These are phyloP conservation scores for Menura novaehollandiae DNA, from an alignment of 2,113 vertebrate species.

Conservation along the genomic window DNA sequence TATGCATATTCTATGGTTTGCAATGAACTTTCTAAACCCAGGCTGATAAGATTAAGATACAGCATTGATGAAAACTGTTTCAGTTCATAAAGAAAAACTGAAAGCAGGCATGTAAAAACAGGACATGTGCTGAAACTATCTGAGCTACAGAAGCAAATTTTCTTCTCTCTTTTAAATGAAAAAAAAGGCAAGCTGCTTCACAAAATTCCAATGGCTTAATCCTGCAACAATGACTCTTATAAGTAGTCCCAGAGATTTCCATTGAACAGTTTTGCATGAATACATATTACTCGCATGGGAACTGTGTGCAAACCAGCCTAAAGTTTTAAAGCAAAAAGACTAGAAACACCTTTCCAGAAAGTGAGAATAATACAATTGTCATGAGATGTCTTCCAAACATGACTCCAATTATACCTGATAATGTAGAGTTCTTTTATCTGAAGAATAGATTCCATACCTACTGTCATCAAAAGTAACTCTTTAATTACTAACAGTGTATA, in stretches of 20 bases:
- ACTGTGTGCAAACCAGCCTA: not conserved
- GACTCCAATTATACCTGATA: not conserved
- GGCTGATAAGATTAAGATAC: not conserved
- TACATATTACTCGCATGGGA: not conserved
- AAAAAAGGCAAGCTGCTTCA: not conserved
- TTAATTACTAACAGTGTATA: not conserved
- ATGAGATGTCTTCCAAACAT: not conserved
- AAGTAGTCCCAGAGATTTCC: not conserved
- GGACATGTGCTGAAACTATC: not conserved
- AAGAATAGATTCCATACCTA: not conserved
- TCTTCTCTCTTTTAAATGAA: not conserved
- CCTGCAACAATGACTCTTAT: not conserved
- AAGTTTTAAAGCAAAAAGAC: not conserved
- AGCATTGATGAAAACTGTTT: not conserved
- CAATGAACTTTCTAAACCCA: not conserved
- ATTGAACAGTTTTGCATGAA: not conserved
- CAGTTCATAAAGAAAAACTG: not conserved
- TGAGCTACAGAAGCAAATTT: not conserved
- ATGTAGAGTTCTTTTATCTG: not conserved
- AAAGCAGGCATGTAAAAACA: not conserved
- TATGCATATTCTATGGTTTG: not conserved
- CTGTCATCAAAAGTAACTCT: not conserved
- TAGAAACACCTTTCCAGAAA: not conserved
- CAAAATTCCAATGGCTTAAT: constrained; percentile 21
- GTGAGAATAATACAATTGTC: not conserved